A percentile compares a stretch with the other conserved stretches of the same genome.
Conservation (phyloP, 2,888 invertebrate genomes). For the Brenthis daphne region DNA sequence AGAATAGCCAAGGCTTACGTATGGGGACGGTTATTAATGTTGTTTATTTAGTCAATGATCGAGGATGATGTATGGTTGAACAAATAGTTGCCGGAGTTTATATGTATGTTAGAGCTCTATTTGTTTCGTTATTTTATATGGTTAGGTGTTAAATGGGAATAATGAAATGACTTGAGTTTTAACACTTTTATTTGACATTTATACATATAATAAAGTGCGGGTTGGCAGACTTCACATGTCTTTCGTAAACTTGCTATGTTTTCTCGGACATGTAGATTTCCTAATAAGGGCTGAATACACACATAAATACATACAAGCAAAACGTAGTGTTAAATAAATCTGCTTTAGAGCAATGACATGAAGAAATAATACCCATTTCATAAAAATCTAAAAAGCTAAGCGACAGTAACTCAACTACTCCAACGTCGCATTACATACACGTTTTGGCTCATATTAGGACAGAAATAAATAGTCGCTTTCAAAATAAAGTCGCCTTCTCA, state of each 20-base stretch:
- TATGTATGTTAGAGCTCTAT: not conserved
- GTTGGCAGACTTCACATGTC: no score
- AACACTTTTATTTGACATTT: no score
- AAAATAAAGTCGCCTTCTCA: slow-evolving; percentile 38
- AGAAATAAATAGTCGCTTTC: slow-evolving; percentile 34
- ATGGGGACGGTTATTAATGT: slow-evolving; percentile 67
- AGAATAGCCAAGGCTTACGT: slow-evolving; percentile 72
- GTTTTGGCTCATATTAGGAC: slow-evolving; percentile 37
- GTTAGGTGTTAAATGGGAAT: no score
- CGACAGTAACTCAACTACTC: slow-evolving; percentile 33
- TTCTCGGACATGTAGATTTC: no score
- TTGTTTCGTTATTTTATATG: not conserved
- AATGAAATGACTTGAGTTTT: no score
- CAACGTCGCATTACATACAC: slow-evolving; percentile 35
- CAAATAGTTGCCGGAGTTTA: not conserved
- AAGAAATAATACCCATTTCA: slow-evolving; percentile 7
- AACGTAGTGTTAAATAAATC: not conserved
- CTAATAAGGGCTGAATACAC: no score
- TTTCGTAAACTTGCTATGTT: no score
- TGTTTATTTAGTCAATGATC: slow-evolving; percentile 58
- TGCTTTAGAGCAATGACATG: slow-evolving; percentile 3
- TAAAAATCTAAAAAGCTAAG: slow-evolving; percentile 33
- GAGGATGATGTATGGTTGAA: slow-evolving; percentile 21
- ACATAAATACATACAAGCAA: not conserved
- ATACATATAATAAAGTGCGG: no score